These are phyloP conservation scores for Odontamblyopus rebecca DNA, from an alignment of 2,797 vertebrate genomes.

Conservation along the genomic window DNA sequence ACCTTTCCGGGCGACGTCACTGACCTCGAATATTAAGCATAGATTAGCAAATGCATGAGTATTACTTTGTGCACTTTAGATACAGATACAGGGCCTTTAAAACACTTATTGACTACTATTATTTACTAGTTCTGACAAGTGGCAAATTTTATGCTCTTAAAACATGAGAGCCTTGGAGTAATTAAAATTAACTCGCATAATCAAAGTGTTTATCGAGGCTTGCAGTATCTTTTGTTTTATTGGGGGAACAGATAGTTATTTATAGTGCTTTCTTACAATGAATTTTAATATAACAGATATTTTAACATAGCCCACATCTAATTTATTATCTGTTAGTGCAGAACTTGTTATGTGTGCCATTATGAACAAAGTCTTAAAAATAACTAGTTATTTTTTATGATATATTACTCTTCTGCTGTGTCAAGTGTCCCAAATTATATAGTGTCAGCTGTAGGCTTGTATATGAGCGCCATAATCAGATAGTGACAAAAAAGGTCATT, in stretches of 20 bases:
- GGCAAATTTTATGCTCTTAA: slow-evolving; percentile 16
- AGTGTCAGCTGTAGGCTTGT: background rate
- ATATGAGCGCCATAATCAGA: too few relatives aligned
- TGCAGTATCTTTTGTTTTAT: slow-evolving; percentile 18
- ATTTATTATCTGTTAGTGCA: background rate
- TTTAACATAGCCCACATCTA: background rate
- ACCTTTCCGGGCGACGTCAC: too few relatives aligned
- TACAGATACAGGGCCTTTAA: background rate
- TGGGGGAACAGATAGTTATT: slow-evolving; percentile 10
- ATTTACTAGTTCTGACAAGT: slow-evolving; percentile 1
- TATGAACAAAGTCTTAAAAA: background rate
- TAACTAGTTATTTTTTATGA: background rate
- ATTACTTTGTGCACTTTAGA: too few relatives aligned
- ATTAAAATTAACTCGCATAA: slow-evolving; percentile 31
- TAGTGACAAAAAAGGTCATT: too few relatives aligned
- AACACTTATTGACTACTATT: background rate
- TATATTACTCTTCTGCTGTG: background rate
- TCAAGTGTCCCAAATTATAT: background rate
- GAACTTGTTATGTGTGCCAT: background rate
- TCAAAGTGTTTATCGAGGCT: slow-evolving; percentile 24
- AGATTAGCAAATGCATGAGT: background rate
- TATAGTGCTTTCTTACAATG: slow-evolving; percentile 4
- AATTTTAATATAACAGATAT: background rate
- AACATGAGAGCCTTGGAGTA: slow-evolving; percentile 16
- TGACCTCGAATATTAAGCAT: slow-evolving; percentile 6